phyloP scores from a whole-genome alignment of 2,888 invertebrate genomes.

The Tipula lateralis region DNA sequence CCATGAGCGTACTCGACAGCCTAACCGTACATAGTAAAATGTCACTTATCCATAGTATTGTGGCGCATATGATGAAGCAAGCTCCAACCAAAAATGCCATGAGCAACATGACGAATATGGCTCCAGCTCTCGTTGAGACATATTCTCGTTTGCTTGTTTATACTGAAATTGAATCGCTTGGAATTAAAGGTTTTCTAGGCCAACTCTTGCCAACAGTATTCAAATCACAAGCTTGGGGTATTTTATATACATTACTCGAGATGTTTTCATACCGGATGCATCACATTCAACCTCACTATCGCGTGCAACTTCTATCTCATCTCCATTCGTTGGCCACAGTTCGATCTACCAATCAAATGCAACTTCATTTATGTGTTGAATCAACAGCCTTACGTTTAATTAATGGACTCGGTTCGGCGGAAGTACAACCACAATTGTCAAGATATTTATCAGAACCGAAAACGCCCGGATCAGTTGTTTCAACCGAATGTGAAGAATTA shows the following conservation, averaged over 20 bases:
- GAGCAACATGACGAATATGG: constrained; percentile 60
- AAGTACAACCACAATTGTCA: constrained; percentile 90
- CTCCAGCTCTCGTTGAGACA: constrained; percentile 91
- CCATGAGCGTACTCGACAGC: constrained; percentile 89
- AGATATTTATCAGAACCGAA: constrained; percentile 88
- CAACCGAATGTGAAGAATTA: constrained; percentile 90
- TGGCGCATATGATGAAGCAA: constrained; percentile 83
- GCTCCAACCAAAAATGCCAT: constrained; percentile 81
- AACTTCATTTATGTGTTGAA: constrained; percentile 87
- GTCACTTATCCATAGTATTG: constrained; percentile 76
- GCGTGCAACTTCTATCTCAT: constrained; percentile 86
- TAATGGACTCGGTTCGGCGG: constrained; percentile 86
- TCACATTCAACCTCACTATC: constrained; percentile 93
- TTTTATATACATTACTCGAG: constrained; percentile 88
- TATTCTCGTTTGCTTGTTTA: constrained; percentile 90
- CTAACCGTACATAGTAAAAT: constrained; percentile 95
- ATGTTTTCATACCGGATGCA: constrained; percentile 96
- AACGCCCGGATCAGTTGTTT: constrained; percentile 64
- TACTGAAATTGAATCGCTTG: constrained; percentile 93
- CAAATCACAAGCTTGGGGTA: constrained; percentile 91
- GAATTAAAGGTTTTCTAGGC: constrained; percentile 94
- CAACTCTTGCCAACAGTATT: constrained; percentile 87
- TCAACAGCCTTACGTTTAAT: constrained; percentile 82
- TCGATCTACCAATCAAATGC: constrained; percentile 92
- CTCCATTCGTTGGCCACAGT: constrained; percentile 86